phyloP scores from a whole-genome alignment of 1,140 invertebrate species.

The Bradynema listronoti region DNA sequence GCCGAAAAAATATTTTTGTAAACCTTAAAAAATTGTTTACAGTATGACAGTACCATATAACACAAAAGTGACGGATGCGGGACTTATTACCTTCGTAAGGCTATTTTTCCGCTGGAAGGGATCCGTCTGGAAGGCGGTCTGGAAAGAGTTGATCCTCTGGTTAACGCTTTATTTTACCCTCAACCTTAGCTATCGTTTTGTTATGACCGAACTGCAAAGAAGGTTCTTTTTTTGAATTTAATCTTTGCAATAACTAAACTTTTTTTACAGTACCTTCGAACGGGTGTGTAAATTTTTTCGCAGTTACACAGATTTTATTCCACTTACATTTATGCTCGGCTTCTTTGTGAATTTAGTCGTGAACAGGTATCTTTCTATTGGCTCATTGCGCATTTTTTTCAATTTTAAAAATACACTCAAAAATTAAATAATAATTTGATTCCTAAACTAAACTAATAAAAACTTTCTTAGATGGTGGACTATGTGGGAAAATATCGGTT shows the following conservation, averaged over 20 bases:
- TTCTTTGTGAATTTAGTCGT: conserved; percentile 63
- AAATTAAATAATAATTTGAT: too few species aligned
- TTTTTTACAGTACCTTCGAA: conserved; percentile 56
- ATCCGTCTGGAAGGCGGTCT: conserved; percentile 11
- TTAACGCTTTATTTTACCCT: conserved; percentile 2
- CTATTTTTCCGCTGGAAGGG: conserved; percentile 14
- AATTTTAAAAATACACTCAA: too few species aligned
- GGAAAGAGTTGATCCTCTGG: conserved; percentile 11
- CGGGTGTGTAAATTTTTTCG: conserved; percentile 57
- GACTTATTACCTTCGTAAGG: not conserved
- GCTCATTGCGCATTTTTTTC: too few species aligned
- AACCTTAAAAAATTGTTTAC: too few species aligned
- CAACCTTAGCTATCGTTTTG: conserved; percentile 1
- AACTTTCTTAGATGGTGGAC: conserved; percentile 85
- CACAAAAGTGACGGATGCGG: conserved; percentile 4
- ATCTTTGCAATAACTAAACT: not conserved
- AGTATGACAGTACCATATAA: too few species aligned
- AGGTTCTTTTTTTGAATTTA: not conserved
- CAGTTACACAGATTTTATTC: conserved; percentile 57
- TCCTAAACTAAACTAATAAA: conserved; percentile 77
- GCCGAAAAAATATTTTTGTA: too few species aligned
- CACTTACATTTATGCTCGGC: conserved; percentile 79
- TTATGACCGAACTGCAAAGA: conserved; percentile 5
- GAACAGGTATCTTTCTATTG: too few species aligned
- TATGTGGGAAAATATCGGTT: conserved; percentile 72